Conservation (phyloP, 2,888 invertebrate genomes). For the Kryphioiulus occultus region DNA sequence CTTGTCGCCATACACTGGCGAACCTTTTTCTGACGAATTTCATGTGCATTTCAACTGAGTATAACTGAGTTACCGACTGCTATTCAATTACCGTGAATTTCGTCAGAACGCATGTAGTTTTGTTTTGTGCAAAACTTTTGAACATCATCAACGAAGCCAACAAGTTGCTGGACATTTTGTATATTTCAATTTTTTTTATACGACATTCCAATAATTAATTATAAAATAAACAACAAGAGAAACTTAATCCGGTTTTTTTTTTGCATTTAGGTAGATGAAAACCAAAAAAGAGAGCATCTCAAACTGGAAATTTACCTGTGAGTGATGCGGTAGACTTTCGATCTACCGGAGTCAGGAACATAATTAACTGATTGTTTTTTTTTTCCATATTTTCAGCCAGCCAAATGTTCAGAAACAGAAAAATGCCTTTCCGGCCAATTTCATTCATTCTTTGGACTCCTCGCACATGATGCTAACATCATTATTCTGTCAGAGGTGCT, state of each 20-base stretch:
- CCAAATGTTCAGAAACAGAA: conserved; percentile 64
- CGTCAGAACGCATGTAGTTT: too few relatives aligned
- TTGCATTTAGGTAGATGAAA: background rate
- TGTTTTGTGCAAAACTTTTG: too few relatives aligned
- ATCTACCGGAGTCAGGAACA: background rate
- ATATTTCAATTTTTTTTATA: too few relatives aligned
- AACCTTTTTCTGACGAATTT: too few relatives aligned
- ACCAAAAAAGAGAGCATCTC: background rate
- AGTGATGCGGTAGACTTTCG: background rate
- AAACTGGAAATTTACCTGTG: conserved; percentile 11
- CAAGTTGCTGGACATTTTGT: too few relatives aligned
- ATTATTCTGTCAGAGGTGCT: conserved; percentile 74
- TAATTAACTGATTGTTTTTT: background rate
- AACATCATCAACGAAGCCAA: too few relatives aligned
- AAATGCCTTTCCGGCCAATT: conserved; percentile 99
- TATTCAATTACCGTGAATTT: too few relatives aligned
- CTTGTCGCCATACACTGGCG: too few relatives aligned
- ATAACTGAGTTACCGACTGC: too few relatives aligned
- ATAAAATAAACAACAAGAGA: too few relatives aligned
- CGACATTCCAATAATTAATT: too few relatives aligned
- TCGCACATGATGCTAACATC: conserved; percentile 99
- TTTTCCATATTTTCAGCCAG: conserved; percentile 56
- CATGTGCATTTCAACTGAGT: too few relatives aligned
- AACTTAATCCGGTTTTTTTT: background rate
- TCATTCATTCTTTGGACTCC: conserved; percentile 97